Evolutionary conservation across 2,113 vertebrate genomes (phyloP), one percentile per base, ranked within the genome.

Genomic region (Anoplopoma fimbria): DNA sequence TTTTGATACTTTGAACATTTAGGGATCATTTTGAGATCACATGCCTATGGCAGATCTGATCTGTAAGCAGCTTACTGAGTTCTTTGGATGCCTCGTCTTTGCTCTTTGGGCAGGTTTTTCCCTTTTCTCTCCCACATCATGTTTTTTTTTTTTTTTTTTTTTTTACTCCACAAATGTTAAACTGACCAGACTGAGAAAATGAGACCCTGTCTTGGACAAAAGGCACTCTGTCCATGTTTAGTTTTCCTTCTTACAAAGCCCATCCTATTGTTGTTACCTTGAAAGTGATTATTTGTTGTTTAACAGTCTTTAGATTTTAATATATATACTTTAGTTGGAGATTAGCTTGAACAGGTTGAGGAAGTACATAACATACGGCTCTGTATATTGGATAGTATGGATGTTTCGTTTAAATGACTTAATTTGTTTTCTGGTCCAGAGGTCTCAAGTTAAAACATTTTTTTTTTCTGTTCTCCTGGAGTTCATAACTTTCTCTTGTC

Each of bases 61-160:
- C 87, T 89, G 82, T 96, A 95, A 96, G 94, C 91, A 86, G 95
- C 94, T 96, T 95, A 95, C 85, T 23, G 93, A 95, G 94, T 95
- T 95, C 95, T 88, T 95, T 92, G 88, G 87, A 95, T 95, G 94
- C 93, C 92, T 94, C 40, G 89, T 91, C 92, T 92, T 90, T 83
- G 86, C 88, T 91, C 89, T 91, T 87, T 89, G 51, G 72, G 80
- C 51, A 83, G 69, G 79, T 91, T 91, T 89, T 77, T 76, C 42
- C 51, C 70, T 74, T 77, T 71, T 83, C 68, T 77, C 81, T 72
- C 64, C 49, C 74, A 85, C 86, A 72, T 71, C 42, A 65, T 88
- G 91, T 78, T 81, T 75, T 76, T 60, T 12, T 53, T 60, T 49
- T 29, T 21, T 23, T 75, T 76, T 45, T 45, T 42, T 58, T 58